phyloP scores from a whole-genome alignment of 2,888 invertebrate genomes.

The Lasiommata megera region DNA sequence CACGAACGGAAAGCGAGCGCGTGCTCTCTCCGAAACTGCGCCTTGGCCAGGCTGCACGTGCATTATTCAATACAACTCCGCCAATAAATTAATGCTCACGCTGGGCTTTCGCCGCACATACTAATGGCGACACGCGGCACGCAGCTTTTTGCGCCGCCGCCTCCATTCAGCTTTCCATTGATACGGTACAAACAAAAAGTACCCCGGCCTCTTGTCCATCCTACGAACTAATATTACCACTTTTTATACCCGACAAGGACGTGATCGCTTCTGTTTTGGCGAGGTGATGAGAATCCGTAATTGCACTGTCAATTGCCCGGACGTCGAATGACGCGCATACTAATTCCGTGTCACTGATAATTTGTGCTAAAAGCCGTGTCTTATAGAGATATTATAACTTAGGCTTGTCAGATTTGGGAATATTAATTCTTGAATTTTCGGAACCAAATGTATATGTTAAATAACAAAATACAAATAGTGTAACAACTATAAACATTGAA shows the following conservation, averaged over 20 bases:
- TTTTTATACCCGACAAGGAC: slow-evolving; percentile 67
- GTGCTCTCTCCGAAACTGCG: slow-evolving; percentile 50
- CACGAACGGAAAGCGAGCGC: slow-evolving; percentile 61
- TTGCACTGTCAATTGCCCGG: slow-evolving; percentile 42
- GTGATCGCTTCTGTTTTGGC: slow-evolving; percentile 59
- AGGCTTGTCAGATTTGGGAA: neutral
- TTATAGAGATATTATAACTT: slow-evolving; percentile 25
- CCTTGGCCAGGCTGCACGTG: slow-evolving; percentile 48
- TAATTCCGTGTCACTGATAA: slow-evolving; percentile 25
- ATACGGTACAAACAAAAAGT: slow-evolving; percentile 64
- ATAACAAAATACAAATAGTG: no score
- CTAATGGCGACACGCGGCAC: slow-evolving; percentile 76
- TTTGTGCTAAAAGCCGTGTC: slow-evolving; percentile 28
- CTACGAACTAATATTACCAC: slow-evolving; percentile 57
- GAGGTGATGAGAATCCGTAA: slow-evolving; percentile 59
- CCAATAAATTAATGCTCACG: slow-evolving; percentile 79
- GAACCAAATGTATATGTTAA: no score
- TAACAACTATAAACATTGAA: no score
- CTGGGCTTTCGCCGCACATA: slow-evolving; percentile 68
- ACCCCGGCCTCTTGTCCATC: slow-evolving; percentile 51
- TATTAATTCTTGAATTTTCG: no score
- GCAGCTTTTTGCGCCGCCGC: slow-evolving; percentile 57
- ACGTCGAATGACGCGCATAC: slow-evolving; percentile 28
- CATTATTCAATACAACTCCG: slow-evolving; percentile 73
- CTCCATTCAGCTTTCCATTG: slow-evolving; percentile 75